These are phyloP conservation scores for human DNA, from an alignment of 2,113 vertebrate genomes.

Conservation along the genomic window GRCh38 chr4:65033501-65034000, in stretches of 20 bases:
- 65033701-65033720: background rate
- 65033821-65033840: background rate
- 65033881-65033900: background rate
- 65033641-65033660: background rate
- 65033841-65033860: background rate
- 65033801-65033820: background rate
- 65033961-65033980: background rate
- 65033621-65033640: background rate
- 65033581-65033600: background rate
- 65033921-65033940: background rate
- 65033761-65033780: background rate
- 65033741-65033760: background rate
- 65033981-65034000: background rate
- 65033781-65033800: background rate
- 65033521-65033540: background rate
- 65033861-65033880: background rate
- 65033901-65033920: background rate
- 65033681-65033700: background rate
- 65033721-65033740: background rate
- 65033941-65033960: background rate
- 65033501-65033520: background rate
- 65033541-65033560: background rate
- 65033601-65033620: background rate
- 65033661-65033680: background rate
- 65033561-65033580: background rate